Evolutionary conservation across 2,113 vertebrate species (phyloP).

Genomic region (Odontesthes bonariensis): DNA sequence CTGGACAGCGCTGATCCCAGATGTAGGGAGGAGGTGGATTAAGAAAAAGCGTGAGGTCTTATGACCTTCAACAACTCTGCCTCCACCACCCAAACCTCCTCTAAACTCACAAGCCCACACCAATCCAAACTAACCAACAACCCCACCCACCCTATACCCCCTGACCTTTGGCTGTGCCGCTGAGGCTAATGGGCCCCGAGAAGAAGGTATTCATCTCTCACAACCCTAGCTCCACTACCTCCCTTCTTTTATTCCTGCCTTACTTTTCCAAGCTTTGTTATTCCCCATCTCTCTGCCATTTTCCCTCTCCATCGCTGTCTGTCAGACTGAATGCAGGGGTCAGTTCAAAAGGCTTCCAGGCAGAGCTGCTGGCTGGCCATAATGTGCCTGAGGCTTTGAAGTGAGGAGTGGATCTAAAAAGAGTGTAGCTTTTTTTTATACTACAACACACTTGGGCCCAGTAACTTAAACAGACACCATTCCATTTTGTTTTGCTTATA

Average conservation of each 20-base stretch:
- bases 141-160: neutral
- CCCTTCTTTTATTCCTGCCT: constrained; percentile 32
- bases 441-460: constrained; percentile 15
- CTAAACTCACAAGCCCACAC: constrained; percentile 10
- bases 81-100: constrained; percentile 7
- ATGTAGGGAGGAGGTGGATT: constrained; percentile 46
- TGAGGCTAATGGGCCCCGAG: constrained; percentile 50
- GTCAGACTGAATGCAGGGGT: constrained; percentile 62
- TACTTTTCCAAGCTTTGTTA: constrained; percentile 51
- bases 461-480: constrained; percentile 12
- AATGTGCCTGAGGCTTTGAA: constrained; percentile 72
- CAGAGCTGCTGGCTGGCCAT: constrained; percentile 53
- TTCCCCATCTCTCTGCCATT: constrained; percentile 43
- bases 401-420: constrained; percentile 62
- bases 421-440: constrained; percentile 41
- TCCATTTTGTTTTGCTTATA: constrained; percentile 4
- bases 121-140: neutral
- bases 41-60: constrained; percentile 37
- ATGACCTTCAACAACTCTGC: constrained; percentile 24
- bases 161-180: constrained; percentile 59
- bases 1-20: constrained; percentile 26
- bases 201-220: constrained; percentile 55
- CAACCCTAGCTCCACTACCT: constrained; percentile 14
- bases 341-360: constrained; percentile 67
- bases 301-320: constrained; percentile 47